Base-by-base conservation (phyloP, 2,113 vertebrate species). In the Pimephales promelas region DNA sequence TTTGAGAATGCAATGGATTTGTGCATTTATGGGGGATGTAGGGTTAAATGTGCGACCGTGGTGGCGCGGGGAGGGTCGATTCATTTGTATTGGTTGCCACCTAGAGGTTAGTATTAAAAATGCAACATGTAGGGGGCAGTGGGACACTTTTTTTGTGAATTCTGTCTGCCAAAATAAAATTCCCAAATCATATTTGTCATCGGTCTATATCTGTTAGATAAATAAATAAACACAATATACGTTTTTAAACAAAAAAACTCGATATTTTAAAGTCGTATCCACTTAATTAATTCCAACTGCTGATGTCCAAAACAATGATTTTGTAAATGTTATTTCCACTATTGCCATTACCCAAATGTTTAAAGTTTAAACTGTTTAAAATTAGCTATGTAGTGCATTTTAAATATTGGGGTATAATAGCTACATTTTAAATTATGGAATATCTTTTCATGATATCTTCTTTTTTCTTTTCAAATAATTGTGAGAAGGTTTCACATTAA, bases 21-120 rank as follows among this genome's bases (percentile, higher is more conserved):
- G 43, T 64, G 57, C 54, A 40, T 52, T 66, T 3, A 40, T 52
- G 11, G 13, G 13, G 22, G 1, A 2, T 24, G 13, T 40, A 28
- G 14, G 1, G 43, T 18, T 61, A 31, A 34, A 31, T 62, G 26
- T 64, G 71, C 40, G 22, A 40, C 28, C 20, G 47, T 45, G n/a
- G 59, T 52, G 47, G 36, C 57, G 52, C 4, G 0, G 40, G 34
- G 18, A 2, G 47, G n/a, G n/a, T 20, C 14, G 82, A 22, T 83
- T 49, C 22, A 34, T 56, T 83, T 66, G 82, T 43, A 45, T 75
- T 40, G 73, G 61, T 36, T 57, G 74, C 74, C 82, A 78, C 57
- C 82, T 78, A 70, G 73, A 78, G 82, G 82, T 14, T 45, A 16
- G 26, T 45, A 34, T 80, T n/a, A 49, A 68, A 34, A 80, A 28